Base-by-base conservation (phyloP, 2,888 invertebrate genomes). In the Protonemura montana region DNA sequence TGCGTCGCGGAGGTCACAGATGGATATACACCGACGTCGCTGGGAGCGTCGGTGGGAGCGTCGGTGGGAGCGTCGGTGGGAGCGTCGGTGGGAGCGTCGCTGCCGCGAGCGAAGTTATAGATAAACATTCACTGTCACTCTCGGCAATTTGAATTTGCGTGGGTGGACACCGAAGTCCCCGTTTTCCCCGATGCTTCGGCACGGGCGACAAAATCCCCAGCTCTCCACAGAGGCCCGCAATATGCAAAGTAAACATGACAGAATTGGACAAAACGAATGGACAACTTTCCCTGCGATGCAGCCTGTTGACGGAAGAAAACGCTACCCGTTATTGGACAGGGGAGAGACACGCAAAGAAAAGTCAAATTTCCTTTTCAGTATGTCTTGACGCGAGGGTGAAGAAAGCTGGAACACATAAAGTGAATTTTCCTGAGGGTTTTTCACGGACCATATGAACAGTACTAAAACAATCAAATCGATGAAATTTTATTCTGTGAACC, bases 61-160 rank as follows among this genome's bases (percentile, higher is more conserved):
- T 21, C 30, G 81, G 81, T 16, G 80, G 80, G 1, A 25, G 27
- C 81, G 26, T 21, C n/a, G 81, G 81, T 25, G 27, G 10, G 21
- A 27, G 81, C 81, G 81, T 1, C 35, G 81, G 21, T 25, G 29
- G 80, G 21, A 2, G 13, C 29, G 80, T 16, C 27, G 27, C 13
- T 16, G 80, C 80, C 80, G 80, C n/a, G 10, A n/a, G 80, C 28
- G 80, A 80, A 13, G 80, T 27, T 80, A 80, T 13, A 59, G 59
- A 59, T 59, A 59, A 59, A 59, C 59, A 59, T 59, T 59, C 59
- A 59, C 59, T 59, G 59, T 59, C 59, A 59, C 59, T 59, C 59
- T 10, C 59, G 59, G 16, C 59, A 2, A 21, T 21, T 59, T 13
- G 59, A 59, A 59, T 59, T 21, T 59, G 59, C 59, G 59, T 21